Percentiles rank a stretch among this genome's conserved stretches.
Evolutionary conservation across 2,888 invertebrate species (phyloP).

Genomic region (Epirrhoe alternata): DNA sequence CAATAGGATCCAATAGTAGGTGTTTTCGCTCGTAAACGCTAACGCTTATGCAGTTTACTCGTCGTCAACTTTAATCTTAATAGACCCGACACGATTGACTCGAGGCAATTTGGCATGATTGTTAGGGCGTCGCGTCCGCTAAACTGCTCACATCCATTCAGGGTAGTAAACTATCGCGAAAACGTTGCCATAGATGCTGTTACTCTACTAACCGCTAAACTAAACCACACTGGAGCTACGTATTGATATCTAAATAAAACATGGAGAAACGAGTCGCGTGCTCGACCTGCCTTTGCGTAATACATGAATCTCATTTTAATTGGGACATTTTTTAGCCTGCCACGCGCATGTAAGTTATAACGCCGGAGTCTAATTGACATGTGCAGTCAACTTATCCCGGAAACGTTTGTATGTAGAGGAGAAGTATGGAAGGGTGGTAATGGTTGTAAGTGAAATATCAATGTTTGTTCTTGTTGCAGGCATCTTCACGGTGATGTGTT

Average conservation of each 20-base stretch:
- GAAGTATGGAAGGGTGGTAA: constrained; percentile 14
- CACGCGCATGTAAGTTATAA: constrained; percentile 56
- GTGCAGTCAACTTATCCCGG: constrained; percentile 56
- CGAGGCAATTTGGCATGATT: constrained; percentile 52
- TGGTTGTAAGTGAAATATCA: constrained; percentile 28
- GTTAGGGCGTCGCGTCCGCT: constrained; percentile 53
- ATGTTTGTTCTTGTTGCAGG: constrained; percentile 78
- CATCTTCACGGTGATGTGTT: constrained; percentile 99
- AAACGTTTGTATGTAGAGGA: constrained; percentile 51
- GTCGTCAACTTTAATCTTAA: constrained; percentile 58
- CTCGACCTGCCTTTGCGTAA: constrained; percentile 64
- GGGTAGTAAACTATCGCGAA: constrained; percentile 50
- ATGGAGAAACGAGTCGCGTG: constrained; percentile 61
- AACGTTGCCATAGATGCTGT: constrained; percentile 47
- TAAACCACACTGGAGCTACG: constrained; percentile 16
- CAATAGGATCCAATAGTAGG: constrained; percentile 49
- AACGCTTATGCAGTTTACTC: constrained; percentile 57
- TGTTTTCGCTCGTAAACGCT: constrained; percentile 53
- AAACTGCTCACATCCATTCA: constrained; percentile 50
- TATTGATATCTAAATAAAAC: constrained; percentile 18
- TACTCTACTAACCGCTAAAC: constrained; percentile 16
- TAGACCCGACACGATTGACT: constrained; percentile 63
- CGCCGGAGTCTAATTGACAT: constrained; percentile 62
- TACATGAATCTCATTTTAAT: constrained; percentile 66
- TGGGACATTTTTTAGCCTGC: constrained; percentile 68